A percentile compares a stretch with the other conserved stretches of the same genome.
Conservation (phyloP, 23 tunicate genomes). For the Trididemnum clinides region DNA sequence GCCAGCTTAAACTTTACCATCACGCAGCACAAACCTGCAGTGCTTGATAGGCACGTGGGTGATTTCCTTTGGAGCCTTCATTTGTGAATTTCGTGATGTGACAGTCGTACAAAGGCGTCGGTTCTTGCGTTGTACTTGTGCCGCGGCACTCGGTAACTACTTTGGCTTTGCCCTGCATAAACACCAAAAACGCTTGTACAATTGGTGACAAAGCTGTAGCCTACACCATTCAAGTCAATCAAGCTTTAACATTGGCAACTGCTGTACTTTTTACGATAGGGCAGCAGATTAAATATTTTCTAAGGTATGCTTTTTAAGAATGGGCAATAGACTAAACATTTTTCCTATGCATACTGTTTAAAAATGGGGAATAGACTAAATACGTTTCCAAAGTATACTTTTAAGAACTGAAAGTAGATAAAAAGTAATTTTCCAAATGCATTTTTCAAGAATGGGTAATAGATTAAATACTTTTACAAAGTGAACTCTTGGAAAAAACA, state of each 20-base stretch:
- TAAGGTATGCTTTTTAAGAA: no score
- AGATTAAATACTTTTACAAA: no score
- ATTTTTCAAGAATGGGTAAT: no score
- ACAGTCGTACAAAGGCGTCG: constrained; percentile 87
- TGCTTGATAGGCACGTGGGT: constrained; percentile 58
- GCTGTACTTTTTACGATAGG: background rate
- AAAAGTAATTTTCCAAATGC: no score
- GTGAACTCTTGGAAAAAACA: no score
- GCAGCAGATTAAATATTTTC: background rate
- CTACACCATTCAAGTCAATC: no score
- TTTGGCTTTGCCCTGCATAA: constrained; percentile 77
- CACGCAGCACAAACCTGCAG: constrained; percentile 41
- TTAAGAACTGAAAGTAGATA: no score
- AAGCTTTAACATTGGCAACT: no score
- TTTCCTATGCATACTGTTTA: no score
- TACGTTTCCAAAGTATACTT: no score
- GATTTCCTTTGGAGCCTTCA: constrained; percentile 65
- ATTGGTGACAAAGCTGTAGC: background rate
- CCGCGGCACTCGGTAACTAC: constrained; percentile 58
- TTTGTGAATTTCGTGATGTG: constrained; percentile 55
- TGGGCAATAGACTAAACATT: no score
- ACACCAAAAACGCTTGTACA: background rate
- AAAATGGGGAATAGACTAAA: no score
- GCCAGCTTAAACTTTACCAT: background rate
- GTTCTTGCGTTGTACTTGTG: constrained; percentile 69